Percentiles rank a stretch among this genome's conserved stretches.
Conservation (phyloP, 1,140 invertebrate genomes). For the Rhynchophorus ferrugineus region DNA sequence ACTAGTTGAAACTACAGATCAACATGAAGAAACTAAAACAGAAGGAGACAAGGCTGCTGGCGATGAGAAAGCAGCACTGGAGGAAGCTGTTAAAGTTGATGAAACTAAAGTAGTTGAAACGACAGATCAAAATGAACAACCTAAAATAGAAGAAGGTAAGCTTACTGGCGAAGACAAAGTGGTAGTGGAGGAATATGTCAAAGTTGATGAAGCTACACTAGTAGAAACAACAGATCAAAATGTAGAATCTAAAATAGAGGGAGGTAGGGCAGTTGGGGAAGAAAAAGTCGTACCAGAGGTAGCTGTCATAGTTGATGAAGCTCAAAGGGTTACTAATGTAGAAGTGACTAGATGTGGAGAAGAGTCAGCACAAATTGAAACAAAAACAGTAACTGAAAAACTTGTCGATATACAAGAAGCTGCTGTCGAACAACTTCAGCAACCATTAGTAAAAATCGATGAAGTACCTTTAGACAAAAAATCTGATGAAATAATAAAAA, state of each 20-base stretch:
- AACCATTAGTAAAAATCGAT: too few relatives aligned
- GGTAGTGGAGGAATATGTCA: background rate
- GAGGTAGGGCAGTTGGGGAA: constrained; percentile 9
- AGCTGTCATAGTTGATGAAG: background rate
- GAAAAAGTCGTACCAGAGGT: background rate
- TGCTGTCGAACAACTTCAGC: too few relatives aligned
- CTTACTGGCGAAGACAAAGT: background rate
- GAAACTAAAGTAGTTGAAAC: too few relatives aligned
- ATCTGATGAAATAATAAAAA: background rate
- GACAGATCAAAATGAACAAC: background rate
- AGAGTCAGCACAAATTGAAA: background rate
- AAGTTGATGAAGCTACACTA: too few relatives aligned
- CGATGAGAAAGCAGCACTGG: background rate
- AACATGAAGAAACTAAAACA: background rate
- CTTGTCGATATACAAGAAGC: background rate
- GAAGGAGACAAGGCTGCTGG: too few relatives aligned
- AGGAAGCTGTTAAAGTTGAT: background rate
- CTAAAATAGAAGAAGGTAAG: background rate
- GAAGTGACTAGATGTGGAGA: too few relatives aligned
- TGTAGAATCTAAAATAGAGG: constrained; percentile 16
- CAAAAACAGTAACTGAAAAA: constrained; percentile 1
- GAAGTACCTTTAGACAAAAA: too few relatives aligned
- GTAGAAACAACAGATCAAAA: too few relatives aligned
- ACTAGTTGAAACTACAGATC: too few relatives aligned
- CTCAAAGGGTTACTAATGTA: background rate